Evolutionary conservation across 2,113 vertebrate species (phyloP).

Genomic region (Ammodramus savannarum): DNA sequence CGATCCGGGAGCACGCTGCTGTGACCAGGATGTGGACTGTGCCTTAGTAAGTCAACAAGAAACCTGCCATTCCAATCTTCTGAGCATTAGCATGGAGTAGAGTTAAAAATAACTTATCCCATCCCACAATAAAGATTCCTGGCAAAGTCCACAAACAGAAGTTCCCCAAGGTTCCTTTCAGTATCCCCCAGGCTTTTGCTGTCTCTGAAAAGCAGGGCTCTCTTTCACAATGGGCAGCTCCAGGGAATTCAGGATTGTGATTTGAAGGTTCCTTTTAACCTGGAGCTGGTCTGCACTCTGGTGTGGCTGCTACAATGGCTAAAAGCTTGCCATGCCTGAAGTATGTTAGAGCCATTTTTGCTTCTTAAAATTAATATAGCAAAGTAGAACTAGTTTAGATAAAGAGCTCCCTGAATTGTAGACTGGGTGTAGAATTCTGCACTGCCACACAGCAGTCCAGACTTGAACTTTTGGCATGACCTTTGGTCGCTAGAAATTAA

Average conservation of each 20-base stretch:
- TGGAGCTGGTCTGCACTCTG: not conserved
- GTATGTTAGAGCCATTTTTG: not conserved
- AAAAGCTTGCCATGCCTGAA: not conserved
- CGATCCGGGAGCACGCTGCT: slow-evolving; percentile 85
- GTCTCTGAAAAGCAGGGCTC: not conserved
- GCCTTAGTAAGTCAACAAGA: slow-evolving; percentile 80
- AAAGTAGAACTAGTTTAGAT: not conserved
- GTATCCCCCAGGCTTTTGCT: not conserved
- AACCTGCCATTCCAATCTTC: not conserved
- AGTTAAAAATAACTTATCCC: slow-evolving; percentile 11
- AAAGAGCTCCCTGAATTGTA: not conserved
- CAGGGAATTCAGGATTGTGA: not conserved
- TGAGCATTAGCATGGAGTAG: not conserved
- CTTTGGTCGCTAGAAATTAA: not conserved
- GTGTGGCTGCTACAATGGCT: not conserved
- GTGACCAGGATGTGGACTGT: slow-evolving; percentile 84
- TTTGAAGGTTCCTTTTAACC: not conserved
- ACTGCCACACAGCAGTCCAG: not conserved
- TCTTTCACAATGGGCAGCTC: not conserved
- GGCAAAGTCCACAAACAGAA: not conserved
- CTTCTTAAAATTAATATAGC: not conserved
- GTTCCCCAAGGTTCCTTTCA: not conserved
- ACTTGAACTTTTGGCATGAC: not conserved
- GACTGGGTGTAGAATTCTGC: not conserved
- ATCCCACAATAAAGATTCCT: not conserved